These are phyloP conservation scores for Drosophila serrata DNA, from an alignment of 1,140 invertebrate genomes.

Conservation along the genomic window DNA sequence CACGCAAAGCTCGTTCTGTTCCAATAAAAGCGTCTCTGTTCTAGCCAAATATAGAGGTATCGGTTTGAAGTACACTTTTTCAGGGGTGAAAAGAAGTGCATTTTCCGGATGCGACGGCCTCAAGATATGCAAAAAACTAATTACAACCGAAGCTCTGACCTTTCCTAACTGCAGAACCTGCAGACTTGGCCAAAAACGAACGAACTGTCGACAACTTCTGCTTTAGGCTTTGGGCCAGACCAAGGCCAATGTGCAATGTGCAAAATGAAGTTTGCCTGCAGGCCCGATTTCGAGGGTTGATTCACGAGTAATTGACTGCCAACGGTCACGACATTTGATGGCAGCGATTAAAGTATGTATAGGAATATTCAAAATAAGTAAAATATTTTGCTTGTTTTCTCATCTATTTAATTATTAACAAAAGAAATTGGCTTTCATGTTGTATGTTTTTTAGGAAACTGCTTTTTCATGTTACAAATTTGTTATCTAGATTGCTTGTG, in stretches of 20 bases:
- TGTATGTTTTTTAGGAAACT: constrained; percentile 2
- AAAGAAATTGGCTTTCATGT: constrained; percentile 6
- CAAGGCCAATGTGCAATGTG: constrained; percentile 26
- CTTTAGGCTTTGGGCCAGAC: constrained; percentile 17
- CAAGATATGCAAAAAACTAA: constrained; percentile 59
- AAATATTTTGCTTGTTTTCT: not conserved
- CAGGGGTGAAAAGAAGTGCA: constrained; percentile 1
- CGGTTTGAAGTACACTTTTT: not conserved
- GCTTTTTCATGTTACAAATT: constrained; percentile 7
- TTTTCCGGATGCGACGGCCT: constrained; percentile 33
- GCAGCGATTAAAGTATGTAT: constrained; percentile 2
- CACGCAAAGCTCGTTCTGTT: constrained; percentile 55
- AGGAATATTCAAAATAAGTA: constrained; percentile 12
- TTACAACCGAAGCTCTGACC: constrained; percentile 50
- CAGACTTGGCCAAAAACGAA: constrained; percentile 17
- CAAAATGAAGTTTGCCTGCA: constrained; percentile 34
- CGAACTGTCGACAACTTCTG: constrained; percentile 12
- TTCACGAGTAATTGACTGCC: constrained; percentile 20
- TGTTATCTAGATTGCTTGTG: constrained; percentile 1
- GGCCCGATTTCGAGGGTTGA: constrained; percentile 20
- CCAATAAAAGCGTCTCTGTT: constrained; percentile 4
- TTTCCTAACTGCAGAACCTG: constrained; percentile 9
- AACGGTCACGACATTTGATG: constrained; percentile 26
- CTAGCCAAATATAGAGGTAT: not conserved
- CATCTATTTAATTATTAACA: constrained; percentile 1